Conservation (phyloP, 2,888 invertebrate genomes). For the Clusia tigrina region DNA sequence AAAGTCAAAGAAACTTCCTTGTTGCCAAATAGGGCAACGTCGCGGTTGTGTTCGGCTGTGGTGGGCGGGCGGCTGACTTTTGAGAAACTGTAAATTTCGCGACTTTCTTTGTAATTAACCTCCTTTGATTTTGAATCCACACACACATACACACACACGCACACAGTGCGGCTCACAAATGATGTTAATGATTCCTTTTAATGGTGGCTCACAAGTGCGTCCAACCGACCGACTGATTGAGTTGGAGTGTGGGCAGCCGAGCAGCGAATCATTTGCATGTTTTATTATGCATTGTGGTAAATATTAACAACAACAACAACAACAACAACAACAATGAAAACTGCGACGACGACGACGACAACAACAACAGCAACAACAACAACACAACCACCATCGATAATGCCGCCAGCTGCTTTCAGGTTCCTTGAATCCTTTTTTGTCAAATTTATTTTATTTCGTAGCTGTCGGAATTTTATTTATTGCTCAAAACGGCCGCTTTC, state of each 20-base stretch:
- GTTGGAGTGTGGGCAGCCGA: too few relatives aligned
- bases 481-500: constrained; percentile 37
- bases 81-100: constrained; percentile 40
- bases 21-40: constrained; percentile 7
- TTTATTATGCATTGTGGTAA: too few relatives aligned
- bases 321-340: too few relatives aligned
- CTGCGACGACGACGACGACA: too few relatives aligned
- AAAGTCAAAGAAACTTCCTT: constrained; percentile 17
- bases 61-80: not conserved
- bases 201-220: too few relatives aligned
- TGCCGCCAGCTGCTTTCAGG: not conserved
- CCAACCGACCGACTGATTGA: too few relatives aligned
- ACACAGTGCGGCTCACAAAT: not conserved
- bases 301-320: too few relatives aligned
- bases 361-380: too few relatives aligned
- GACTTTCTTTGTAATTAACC: constrained; percentile 52
- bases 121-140: constrained; percentile 33
- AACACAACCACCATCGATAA: too few relatives aligned
- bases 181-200: too few relatives aligned
- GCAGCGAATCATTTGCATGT: too few relatives aligned
- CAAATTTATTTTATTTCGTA: constrained; percentile 42
- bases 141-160: not conserved
- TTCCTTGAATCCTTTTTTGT: constrained; percentile 2
- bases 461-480: constrained; percentile 45
- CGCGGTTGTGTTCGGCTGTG: not conserved